Percentiles rank a stretch among this genome's conserved stretches.
phyloP scores from a whole-genome alignment of 2,888 invertebrate species.

The Sphaeridia pumilis region DNA sequence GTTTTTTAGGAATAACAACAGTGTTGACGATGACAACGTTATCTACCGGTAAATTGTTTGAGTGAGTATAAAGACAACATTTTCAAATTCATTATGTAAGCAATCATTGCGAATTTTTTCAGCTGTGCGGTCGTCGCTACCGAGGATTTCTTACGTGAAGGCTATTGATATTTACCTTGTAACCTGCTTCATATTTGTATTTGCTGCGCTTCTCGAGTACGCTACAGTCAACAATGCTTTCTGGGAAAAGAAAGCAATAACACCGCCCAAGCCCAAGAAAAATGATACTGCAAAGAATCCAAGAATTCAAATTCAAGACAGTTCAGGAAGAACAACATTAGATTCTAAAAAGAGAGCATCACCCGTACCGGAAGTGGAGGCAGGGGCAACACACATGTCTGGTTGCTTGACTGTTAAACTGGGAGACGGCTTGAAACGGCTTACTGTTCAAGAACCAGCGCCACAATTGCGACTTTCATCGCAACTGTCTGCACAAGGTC shows the following conservation, averaged over 20 bases:
- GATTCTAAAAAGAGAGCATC: neutral
- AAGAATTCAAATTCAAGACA: neutral
- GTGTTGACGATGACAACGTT: slow-evolving; percentile 51
- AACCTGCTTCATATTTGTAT: slow-evolving; percentile 49
- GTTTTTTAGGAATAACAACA: slow-evolving; percentile 46
- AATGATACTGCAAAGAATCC: neutral
- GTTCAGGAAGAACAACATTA: neutral
- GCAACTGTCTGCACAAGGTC: slow-evolving; percentile 15
- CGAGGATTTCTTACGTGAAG: slow-evolving; percentile 49
- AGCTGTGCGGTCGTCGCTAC: slow-evolving; percentile 47
- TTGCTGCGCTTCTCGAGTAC: slow-evolving; percentile 48
- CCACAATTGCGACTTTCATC: slow-evolving; percentile 23
- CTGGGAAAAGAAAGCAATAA: slow-evolving; percentile 40
- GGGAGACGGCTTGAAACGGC: neutral
- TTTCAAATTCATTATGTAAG: neutral
- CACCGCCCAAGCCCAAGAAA: neutral
- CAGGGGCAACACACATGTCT: neutral
- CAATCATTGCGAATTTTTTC: slow-evolving; percentile 27
- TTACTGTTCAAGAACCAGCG: neutral
- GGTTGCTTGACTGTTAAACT: neutral
- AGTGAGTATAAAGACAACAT: neutral
- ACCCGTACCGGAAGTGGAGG: neutral
- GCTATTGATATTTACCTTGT: slow-evolving; percentile 50
- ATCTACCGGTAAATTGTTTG: slow-evolving; percentile 5
- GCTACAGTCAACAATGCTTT: slow-evolving; percentile 50